These are phyloP conservation scores for Hyphantria cunea DNA, from an alignment of 1,140 invertebrate species.

Conservation along the genomic window DNA sequence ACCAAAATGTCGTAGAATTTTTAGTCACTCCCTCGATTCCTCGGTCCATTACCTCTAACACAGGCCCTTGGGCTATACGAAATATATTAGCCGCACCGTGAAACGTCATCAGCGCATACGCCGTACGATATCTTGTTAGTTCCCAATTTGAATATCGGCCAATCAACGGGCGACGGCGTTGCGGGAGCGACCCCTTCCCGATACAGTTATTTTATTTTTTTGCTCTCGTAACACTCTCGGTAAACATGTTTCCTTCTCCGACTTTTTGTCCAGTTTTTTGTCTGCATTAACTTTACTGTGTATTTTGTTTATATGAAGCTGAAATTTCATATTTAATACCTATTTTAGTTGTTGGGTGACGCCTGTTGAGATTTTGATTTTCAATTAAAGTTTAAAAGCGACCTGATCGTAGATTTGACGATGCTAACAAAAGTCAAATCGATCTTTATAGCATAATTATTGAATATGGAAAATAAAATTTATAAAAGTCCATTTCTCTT, in stretches of 20 bases:
- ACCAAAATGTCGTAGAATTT: constrained; percentile 45
- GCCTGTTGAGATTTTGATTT: too few relatives aligned
- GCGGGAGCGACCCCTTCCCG: constrained; percentile 49
- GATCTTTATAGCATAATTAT: too few relatives aligned
- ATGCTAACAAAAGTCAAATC: too few relatives aligned
- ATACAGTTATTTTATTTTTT: constrained; percentile 57
- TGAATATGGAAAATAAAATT: too few relatives aligned
- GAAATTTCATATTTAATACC: too few relatives aligned
- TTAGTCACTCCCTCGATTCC: constrained; percentile 58
- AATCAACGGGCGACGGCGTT: constrained; percentile 53
- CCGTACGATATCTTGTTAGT: constrained; percentile 54
- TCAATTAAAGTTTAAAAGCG: too few relatives aligned
- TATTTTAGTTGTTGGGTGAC: too few relatives aligned
- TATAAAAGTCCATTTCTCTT: too few relatives aligned
- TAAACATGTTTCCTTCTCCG: constrained; percentile 37
- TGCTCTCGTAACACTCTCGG: constrained; percentile 33
- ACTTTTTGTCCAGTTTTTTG: constrained; percentile 1
- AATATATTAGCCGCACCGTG: constrained; percentile 65
- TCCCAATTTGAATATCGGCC: constrained; percentile 69
- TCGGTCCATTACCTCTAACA: constrained; percentile 47
- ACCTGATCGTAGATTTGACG: too few relatives aligned
- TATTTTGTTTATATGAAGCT: not conserved
- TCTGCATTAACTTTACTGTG: constrained; percentile 1
- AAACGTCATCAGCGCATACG: constrained; percentile 57
- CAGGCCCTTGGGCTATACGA: constrained; percentile 47